A percentile compares a stretch with the other conserved stretches of the same genome.
These are phyloP conservation scores for Operophtera brumata DNA, from an alignment of 2,888 invertebrate genomes.

Conservation along the genomic window DNA sequence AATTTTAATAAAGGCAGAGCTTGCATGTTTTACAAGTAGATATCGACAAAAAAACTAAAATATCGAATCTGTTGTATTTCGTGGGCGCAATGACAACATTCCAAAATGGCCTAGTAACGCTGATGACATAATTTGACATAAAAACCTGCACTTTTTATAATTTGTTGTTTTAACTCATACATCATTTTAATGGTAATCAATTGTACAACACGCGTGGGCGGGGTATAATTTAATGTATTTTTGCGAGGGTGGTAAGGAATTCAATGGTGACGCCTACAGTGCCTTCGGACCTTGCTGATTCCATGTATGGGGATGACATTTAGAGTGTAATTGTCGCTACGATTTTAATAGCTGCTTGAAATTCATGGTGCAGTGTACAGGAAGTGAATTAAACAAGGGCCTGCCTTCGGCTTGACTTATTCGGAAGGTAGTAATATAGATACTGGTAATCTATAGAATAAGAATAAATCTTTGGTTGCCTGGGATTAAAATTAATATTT, in stretches of 20 bases:
- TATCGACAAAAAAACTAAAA: too few species aligned
- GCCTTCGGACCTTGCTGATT: slow-evolving; percentile 51
- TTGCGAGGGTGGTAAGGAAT: slow-evolving; percentile 57
- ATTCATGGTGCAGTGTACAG: slow-evolving; percentile 26
- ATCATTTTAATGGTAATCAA: slow-evolving; percentile 37
- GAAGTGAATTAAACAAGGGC: slow-evolving; percentile 15
- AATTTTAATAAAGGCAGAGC: too few species aligned
- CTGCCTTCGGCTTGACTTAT: background rate
- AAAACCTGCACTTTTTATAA: slow-evolving; percentile 25
- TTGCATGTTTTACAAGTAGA: too few species aligned
- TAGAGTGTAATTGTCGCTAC: slow-evolving; percentile 56
- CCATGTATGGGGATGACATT: slow-evolving; percentile 59
- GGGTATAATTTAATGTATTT: slow-evolving; percentile 44
- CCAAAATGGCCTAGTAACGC: slow-evolving; percentile 14
- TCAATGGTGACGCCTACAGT: slow-evolving; percentile 66
- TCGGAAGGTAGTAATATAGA: background rate
- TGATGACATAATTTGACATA: slow-evolving; percentile 25
- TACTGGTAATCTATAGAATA: too few species aligned
- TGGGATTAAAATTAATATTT: background rate
- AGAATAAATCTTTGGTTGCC: background rate
- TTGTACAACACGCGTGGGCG: slow-evolving; percentile 54
- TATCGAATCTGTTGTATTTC: background rate
- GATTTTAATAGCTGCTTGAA: slow-evolving; percentile 52
- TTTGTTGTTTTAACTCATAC: slow-evolving; percentile 30
- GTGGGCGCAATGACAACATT: slow-evolving; percentile 7